phyloP scores from a whole-genome alignment of 2,888 invertebrate species.

The Cinara cedri region DNA sequence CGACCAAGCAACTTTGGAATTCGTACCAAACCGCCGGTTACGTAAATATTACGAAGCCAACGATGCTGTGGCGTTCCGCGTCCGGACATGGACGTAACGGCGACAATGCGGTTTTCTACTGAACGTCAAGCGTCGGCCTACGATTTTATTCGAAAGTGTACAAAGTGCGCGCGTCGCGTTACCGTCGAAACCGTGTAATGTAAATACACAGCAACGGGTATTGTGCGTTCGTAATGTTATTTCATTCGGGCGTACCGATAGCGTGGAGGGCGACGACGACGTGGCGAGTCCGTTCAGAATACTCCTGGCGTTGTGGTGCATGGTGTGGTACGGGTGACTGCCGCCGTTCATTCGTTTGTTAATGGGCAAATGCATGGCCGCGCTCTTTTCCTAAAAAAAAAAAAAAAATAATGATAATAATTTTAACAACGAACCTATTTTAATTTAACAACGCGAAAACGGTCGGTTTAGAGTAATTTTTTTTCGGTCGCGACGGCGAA shows the following conservation, averaged over 20 bases:
- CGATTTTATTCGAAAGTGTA: no score
- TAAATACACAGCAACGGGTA: no score
- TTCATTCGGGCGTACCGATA: slow-evolving; percentile 15
- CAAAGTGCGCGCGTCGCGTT: no score
- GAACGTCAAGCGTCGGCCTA: no score
- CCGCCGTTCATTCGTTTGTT: slow-evolving; percentile 35
- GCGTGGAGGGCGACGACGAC: slow-evolving; percentile 12
- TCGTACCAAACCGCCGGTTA: slow-evolving; percentile 23
- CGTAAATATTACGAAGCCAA: slow-evolving; percentile 33
- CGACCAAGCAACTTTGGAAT: slow-evolving; percentile 11
- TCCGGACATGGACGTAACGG: no score
- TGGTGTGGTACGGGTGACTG: slow-evolving; percentile 33
- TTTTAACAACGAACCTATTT: no score
- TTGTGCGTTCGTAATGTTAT: no score
- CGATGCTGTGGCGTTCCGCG: neutral
- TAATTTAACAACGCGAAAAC: no score
- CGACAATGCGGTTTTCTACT: no score
- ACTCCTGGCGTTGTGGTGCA: slow-evolving; percentile 37
- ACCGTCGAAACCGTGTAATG: no score
- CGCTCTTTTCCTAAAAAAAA: slow-evolving; percentile 41
- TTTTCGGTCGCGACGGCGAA: no score
- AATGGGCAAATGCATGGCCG: slow-evolving; percentile 36
- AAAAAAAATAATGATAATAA: neutral
- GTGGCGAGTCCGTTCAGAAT: slow-evolving; percentile 38
- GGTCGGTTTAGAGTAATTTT: no score